Evolutionary conservation across 2,797 vertebrate genomes (phyloP).

Genomic region (Apogon talboti): DNA sequence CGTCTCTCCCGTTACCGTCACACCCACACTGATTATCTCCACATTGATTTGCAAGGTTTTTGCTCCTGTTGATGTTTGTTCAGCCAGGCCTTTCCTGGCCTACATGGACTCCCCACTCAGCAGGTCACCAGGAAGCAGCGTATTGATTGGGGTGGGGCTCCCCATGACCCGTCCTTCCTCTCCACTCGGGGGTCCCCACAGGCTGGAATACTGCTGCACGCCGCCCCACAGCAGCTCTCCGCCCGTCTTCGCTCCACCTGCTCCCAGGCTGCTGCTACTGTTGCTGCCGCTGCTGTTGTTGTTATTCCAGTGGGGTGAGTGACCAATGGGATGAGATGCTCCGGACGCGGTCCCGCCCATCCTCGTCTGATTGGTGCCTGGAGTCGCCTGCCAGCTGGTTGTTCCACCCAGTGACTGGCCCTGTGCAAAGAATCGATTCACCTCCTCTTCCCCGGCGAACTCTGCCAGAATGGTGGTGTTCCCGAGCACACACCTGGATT

Average conservation of each 20-base stretch:
- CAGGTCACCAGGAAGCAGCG: constrained; percentile 97
- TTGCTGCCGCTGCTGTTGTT: constrained; percentile 78
- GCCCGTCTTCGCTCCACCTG: constrained; percentile 88
- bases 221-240: constrained; percentile 95
- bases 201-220: constrained; percentile 95
- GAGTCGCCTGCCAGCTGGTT: constrained; percentile 93
- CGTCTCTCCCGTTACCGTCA: constrained; percentile 66
- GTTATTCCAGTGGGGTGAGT: constrained; percentile 90
- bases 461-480: constrained; percentile 99
- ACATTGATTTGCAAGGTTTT: constrained; percentile 84
- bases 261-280: constrained; percentile 88
- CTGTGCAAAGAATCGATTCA: constrained; percentile 99
- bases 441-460: constrained; percentile 98
- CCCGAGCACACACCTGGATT: constrained; percentile 93
- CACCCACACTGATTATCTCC: constrained; percentile 85
- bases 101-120: constrained; percentile 97
- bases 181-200: constrained; percentile 92
- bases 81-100: constrained; percentile 48
- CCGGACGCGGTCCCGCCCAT: constrained; percentile 89
- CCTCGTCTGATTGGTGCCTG: constrained; percentile 92
- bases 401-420: constrained; percentile 94
- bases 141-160: constrained; percentile 93
- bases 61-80: constrained; percentile 69
- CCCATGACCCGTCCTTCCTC: constrained; percentile 89
- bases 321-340: constrained; percentile 91